phyloP scores from a whole-genome alignment of 1,140 invertebrate genomes.

The Cheumatopsyche charites region DNA sequence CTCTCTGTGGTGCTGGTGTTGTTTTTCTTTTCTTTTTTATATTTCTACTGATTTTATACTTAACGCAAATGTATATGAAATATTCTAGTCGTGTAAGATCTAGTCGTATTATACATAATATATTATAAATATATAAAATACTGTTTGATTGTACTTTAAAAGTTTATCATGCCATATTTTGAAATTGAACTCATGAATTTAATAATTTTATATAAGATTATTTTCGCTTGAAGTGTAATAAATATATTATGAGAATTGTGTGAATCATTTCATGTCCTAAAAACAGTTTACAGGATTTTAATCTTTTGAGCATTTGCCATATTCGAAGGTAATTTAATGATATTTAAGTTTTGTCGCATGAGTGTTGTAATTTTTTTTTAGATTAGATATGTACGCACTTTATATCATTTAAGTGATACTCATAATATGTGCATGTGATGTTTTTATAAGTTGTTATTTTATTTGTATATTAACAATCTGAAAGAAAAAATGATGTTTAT shows the following conservation, averaged over 20 bases:
- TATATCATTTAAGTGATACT: background rate
- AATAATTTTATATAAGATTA: conserved; percentile 7
- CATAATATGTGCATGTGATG: background rate
- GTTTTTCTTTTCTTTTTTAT: conserved; percentile 50
- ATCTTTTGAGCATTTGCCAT: background rate
- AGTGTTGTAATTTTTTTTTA: too few relatives aligned
- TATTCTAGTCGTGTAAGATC: conserved; percentile 47
- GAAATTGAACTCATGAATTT: conserved; percentile 31
- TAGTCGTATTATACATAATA: conserved; percentile 41
- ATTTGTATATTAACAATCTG: too few relatives aligned
- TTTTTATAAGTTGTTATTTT: too few relatives aligned
- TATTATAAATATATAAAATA: conserved; percentile 36
- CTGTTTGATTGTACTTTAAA: conserved; percentile 45
- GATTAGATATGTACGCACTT: conserved; percentile 21
- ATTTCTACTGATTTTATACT: conserved; percentile 48
- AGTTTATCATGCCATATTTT: conserved; percentile 45
- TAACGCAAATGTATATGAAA: conserved; percentile 42
- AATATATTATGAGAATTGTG: conserved; percentile 36
- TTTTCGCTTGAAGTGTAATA: conserved; percentile 46
- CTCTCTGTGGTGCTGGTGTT: conserved; percentile 48
- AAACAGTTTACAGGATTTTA: conserved; percentile 39
- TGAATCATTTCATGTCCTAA: conserved; percentile 29
- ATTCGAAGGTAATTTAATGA: background rate
- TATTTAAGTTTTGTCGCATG: background rate
- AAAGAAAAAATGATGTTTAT: too few relatives aligned